phyloP scores from a whole-genome alignment of 2,113 vertebrate genomes.

The Myrmophylax atrothorax region DNA sequence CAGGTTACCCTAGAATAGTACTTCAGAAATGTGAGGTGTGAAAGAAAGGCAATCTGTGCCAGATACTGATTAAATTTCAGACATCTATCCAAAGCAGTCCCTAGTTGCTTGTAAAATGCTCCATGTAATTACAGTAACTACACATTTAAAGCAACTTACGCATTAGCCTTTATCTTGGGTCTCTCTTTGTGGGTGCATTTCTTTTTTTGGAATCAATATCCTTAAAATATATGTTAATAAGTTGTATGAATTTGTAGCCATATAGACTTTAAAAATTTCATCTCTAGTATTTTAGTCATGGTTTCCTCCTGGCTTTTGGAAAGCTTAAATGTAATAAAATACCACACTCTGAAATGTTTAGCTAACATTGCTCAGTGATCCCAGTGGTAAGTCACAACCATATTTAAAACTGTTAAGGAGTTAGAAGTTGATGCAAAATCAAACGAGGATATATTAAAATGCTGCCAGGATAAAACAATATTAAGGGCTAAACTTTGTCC shows the following conservation, averaged over 20 bases:
- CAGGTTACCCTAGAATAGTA: constrained; percentile 65
- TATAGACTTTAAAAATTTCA: constrained; percentile 71
- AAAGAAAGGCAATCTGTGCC: constrained; percentile 70
- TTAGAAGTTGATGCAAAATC: constrained; percentile 51
- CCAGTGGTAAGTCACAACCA: constrained; percentile 49
- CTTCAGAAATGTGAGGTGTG: constrained; percentile 70
- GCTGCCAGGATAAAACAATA: constrained; percentile 31
- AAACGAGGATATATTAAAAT: constrained; percentile 38
- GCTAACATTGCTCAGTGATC: constrained; percentile 55
- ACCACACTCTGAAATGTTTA: constrained; percentile 66
- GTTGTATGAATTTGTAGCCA: constrained; percentile 69
- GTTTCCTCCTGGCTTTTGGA: constrained; percentile 71
- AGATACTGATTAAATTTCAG: constrained; percentile 81
- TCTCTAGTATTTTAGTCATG: constrained; percentile 56
- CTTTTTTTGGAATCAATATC: constrained; percentile 76
- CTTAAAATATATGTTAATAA: constrained; percentile 75
- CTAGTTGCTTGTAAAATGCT: constrained; percentile 80
- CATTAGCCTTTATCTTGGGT: constrained; percentile 74
- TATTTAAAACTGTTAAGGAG: constrained; percentile 68
- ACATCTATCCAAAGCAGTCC: constrained; percentile 79
- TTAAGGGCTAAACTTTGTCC: constrained; percentile 51
- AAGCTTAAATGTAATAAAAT: constrained; percentile 76
- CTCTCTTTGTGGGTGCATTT: constrained; percentile 73
- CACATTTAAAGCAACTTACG: constrained; percentile 79
- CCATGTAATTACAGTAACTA: constrained; percentile 81